phyloP scores from a whole-genome alignment of 2,113 vertebrate species.

The Albula glossodonta region DNA sequence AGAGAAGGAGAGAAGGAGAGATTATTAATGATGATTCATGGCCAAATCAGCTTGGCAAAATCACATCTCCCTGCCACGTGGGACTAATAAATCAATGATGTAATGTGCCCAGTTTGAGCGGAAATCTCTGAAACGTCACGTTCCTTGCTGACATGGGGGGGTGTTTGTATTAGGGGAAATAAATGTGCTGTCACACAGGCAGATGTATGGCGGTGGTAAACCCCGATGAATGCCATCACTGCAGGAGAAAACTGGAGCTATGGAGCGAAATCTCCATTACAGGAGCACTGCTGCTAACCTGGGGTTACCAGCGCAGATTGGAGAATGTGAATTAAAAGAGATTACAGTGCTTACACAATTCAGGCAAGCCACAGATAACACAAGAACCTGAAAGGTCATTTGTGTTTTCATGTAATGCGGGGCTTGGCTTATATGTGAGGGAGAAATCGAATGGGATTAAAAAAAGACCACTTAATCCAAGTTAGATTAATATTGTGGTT shows the following conservation, averaged over 20 bases:
- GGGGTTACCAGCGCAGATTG: background rate
- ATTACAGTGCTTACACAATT: background rate
- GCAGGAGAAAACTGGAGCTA: background rate
- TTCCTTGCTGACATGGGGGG: background rate
- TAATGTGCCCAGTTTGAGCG: background rate
- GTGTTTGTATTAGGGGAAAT: background rate
- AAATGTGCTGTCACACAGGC: background rate
- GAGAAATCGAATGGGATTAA: constrained; percentile 14
- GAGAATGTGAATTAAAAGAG: constrained; percentile 8
- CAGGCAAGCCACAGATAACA: background rate
- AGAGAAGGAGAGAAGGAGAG: background rate
- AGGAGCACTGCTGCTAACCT: background rate
- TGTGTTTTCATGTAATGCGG: constrained; percentile 6
- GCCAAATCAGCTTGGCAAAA: background rate
- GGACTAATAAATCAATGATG: constrained; percentile 11
- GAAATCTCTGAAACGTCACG: background rate
- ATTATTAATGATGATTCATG: constrained; percentile 13
- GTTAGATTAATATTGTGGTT: constrained; percentile 22
- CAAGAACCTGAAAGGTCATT: background rate
- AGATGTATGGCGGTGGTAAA: background rate
- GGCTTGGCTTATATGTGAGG: background rate
- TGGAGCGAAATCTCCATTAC: no score
- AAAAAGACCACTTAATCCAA: constrained; percentile 22
- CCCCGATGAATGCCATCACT: background rate
- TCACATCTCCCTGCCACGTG: constrained; percentile 5